Base-by-base conservation (phyloP, 1,140 invertebrate species). In the Cherax quadricarinatus region DNA sequence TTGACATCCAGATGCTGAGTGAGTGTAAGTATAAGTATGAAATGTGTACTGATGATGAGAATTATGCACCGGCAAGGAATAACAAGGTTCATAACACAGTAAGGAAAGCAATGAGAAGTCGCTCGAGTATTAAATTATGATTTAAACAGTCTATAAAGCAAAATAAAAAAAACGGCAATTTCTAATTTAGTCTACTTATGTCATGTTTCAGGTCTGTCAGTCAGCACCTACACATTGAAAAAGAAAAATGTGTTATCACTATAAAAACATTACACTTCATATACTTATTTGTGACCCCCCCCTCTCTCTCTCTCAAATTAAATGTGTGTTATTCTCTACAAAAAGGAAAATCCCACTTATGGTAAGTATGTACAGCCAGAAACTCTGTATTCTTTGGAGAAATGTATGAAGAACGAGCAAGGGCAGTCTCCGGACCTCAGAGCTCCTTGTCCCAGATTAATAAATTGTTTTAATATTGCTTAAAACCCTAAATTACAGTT, bases 181-280 rank as follows among this genome's bases (percentile, higher is more conserved):
- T 83, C 57, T 57, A 30, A 83, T 30, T 57, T 24, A 57, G 51
- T 48, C 57, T 51, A 83, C 53, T 83, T 51, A 83, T 83, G 81
- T 83, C 81, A 83, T 83, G 81, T 83, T 51, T 83, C n/a, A 57
- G 21, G 81, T 83, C 51, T 83, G 81, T 83, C 81, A 83, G n/a
- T 83, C 53, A 83, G 81, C 81, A 83, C 81, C 81, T 83, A 83
- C 81, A n/a, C 51, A 51, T 83, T 83, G 4, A 83, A 83, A 57
- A 83, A 82, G 49, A 51, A 60, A 83, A 30, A 83, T 24, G 57
- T 83, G 57, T 83, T 83, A 60, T 48, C 51, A 24, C 51, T 16
- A 83, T 83, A 83, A 60, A 83, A 83, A 60, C 16, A 75, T 75
- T 75, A 24, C 21, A 9, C 21, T 1, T n/a, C 30, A 75, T 75